A percentile compares a stretch with the other conserved stretches of the same genome.
These are phyloP conservation scores for Condylostylus longicornis DNA, from an alignment of 1,140 invertebrate genomes.

Conservation along the genomic window DNA sequence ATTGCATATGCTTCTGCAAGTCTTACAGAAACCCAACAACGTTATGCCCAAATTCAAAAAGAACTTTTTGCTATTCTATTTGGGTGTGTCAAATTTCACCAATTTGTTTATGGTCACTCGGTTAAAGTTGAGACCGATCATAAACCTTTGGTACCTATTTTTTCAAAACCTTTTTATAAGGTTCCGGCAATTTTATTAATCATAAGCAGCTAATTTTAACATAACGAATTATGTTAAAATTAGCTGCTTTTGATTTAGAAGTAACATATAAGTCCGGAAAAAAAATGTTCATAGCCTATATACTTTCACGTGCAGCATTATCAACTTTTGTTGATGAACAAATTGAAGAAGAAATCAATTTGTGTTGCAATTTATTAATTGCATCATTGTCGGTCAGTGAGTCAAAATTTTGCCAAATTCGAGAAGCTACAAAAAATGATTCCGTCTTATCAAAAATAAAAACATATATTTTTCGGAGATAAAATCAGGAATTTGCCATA, in stretches of 20 bases:
- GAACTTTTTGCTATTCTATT: slow-evolving; percentile 31
- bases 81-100: slow-evolving; percentile 27
- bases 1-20: slow-evolving; percentile 23
- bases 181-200: slow-evolving; percentile 25
- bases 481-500: slow-evolving; percentile 10
- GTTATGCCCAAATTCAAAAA: slow-evolving; percentile 34
- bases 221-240: slow-evolving; percentile 23
- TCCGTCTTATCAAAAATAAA: slow-evolving; percentile 13
- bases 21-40: slow-evolving; percentile 20
- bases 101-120: slow-evolving; percentile 19
- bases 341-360: slow-evolving; percentile 11
- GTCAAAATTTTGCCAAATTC: slow-evolving; percentile 15
- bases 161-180: slow-evolving; percentile 30
- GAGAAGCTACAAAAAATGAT: slow-evolving; percentile 18
- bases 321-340: slow-evolving; percentile 8
- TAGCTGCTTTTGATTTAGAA: slow-evolving; percentile 30
- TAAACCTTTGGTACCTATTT: slow-evolving; percentile 31
- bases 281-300: slow-evolving; percentile 32
- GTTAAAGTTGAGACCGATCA: slow-evolving; percentile 33
- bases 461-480: slow-evolving; percentile 15
- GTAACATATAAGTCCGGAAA: slow-evolving; percentile 32
- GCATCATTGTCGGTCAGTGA: slow-evolving; percentile 8
- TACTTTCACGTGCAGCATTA: slow-evolving; percentile 24
- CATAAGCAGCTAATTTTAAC: too few relatives aligned
- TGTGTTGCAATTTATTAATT: slow-evolving; percentile 14